A percentile compares a stretch with the other conserved stretches of the same genome.
Conservation (phyloP, 2,113 vertebrate genomes). For the Albula goreensis region DNA sequence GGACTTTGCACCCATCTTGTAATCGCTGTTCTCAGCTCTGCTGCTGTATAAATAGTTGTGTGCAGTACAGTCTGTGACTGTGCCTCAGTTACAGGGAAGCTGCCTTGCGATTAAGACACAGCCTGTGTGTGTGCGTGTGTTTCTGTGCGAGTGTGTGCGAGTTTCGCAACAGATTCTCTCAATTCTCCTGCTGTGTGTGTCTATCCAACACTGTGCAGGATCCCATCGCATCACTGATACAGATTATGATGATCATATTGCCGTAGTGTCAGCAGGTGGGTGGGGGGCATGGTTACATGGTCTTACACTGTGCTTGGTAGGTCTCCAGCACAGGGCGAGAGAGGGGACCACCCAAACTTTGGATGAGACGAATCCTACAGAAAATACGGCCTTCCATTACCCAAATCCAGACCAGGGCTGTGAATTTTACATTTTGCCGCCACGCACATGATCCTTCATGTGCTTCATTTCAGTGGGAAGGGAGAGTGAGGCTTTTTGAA, state of each 20-base stretch:
- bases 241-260: conserved; percentile 99
- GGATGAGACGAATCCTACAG: not conserved
- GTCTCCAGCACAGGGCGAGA: conserved; percentile 66
- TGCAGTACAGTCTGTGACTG: conserved; percentile 30
- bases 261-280: conserved; percentile 94
- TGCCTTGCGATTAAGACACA: not conserved
- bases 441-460: not conserved
- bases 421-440: not conserved
- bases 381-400: not conserved
- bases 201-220: conserved; percentile 82
- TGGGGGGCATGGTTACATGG: conserved; percentile 78
- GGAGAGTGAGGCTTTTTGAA: too few relatives aligned
- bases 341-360: conserved; percentile 33
- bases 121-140: conserved; percentile 33
- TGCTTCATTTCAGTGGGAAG: too few relatives aligned
- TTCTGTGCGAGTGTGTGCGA: not conserved
- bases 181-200: conserved; percentile 64
- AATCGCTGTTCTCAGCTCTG: not conserved
- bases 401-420: not conserved
- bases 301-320: conserved; percentile 54
- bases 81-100: conserved; percentile 2
- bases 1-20: not conserved
- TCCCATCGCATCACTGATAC: conserved; percentile 98
- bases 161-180: conserved; percentile 34
- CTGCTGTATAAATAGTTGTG: not conserved